Base-by-base conservation (phyloP, 2,888 invertebrate genomes). In the Ectropis crepuscularia region DNA sequence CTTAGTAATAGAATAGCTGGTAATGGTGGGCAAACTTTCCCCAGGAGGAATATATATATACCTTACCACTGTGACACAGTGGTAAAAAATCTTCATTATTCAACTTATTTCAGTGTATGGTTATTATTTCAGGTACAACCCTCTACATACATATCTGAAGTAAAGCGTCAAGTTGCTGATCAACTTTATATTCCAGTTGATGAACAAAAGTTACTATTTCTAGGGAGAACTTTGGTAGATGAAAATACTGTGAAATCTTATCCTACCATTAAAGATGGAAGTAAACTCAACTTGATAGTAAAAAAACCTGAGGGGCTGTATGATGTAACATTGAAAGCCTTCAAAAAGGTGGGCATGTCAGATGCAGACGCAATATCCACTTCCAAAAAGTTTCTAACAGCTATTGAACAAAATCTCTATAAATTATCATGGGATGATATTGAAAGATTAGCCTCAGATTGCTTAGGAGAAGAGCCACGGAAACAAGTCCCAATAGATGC, bases 261-360 rank as follows among this genome's bases (percentile, higher is more conserved):
- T 82, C 94, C 95, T 6, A 94, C 94, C 69, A 95, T 97, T 42
- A 95, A 95, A 82, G 96, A 96, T 67, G 96, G 96, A 1, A 94
- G 95, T 11, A 97, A 96, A 83, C 79, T 97, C 49, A 95, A 95
- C 79, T 87, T 97, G 64, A 92, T 96, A 37, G 94, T 96, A 5
- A 96, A 95, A 78, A 96, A 96, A 74, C 94, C 94, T 6, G 95
- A 95, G 58, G 88, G 94, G 0, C 83, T 97, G 0, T 92, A 93
- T 65, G 94, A 94, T 51, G 94, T 92, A 12, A 87, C 95, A 41
- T 83, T 90, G 1, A 94, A 94, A 77, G 93, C 94, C 73, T 93
- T 95, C 72, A 92, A 94, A 85, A 95, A 94, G 75, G 94, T 94
- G 75, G 90, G 91, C 6, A 82, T 90, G 83, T 88, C 94, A 28